Base-by-base conservation (phyloP, 2,113 vertebrate species). In the Puma concolor region DNA sequence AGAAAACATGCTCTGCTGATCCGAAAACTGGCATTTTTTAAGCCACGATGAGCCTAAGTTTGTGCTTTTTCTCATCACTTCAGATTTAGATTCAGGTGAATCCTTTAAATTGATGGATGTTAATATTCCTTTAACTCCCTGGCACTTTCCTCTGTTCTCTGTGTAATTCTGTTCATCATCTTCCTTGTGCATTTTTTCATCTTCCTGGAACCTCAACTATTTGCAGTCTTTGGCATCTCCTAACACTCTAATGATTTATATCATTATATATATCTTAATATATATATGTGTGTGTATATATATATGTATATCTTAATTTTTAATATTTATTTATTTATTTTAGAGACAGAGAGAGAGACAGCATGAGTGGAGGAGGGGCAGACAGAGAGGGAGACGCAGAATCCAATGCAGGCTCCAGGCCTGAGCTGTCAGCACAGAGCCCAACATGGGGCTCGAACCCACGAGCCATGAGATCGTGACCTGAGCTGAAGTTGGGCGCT, bases 361-460 rank as follows among this genome's bases (percentile, higher is more conserved):
- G 57, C 57, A 60, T 60, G 57, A 60, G 57, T 23, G 0, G 57
- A 21, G 57, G 21, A 60, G 57, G 21, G 19, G 21, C 21, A 60
- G 57, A 25, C 7, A 60, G 57, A 60, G 21, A 60, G 57, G 21
- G 57, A 23, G 57, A 60, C 2, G 1, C 21, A 60, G 21, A 60
- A 60, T 60, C 57, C 5, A 7, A 25, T 9, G 21, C 2, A 60
- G 57, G 21, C 57, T 60, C 57, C 57, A 25, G 57, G 57, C 57
- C 57, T 19, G 21, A 60, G 57, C 57, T 23, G 57, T 60, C 57
- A 60, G 57, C 57, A 60, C 57, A 60, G 57, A 1, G 21, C 57
- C 57, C 0, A 3, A 23, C 0, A 0, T 0, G 21, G 21, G 21
- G 57, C 57, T 60, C 0, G 8, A 60, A 23, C 57, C 8, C 21